Percentiles rank a stretch among this genome's conserved stretches.
Evolutionary conservation across 2,797 vertebrate genomes (phyloP).

Genomic region (Enteromius anoplus): DNA sequence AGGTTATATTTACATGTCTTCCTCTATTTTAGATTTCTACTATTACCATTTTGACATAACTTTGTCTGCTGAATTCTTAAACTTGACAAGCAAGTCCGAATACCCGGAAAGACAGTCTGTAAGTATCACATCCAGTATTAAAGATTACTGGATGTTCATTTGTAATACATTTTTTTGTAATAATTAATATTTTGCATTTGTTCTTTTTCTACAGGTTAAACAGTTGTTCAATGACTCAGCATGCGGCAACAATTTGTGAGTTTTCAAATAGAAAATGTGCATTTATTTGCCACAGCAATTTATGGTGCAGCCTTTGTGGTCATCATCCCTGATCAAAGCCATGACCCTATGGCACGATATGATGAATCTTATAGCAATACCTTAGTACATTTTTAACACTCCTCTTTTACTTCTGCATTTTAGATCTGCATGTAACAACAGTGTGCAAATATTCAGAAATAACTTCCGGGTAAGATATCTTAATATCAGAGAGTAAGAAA

Average conservation of each 20-base stretch:
- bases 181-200: neutral
- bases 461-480: conserved; percentile 31
- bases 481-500: neutral
- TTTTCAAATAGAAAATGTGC: neutral
- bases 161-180: neutral
- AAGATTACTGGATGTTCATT: neutral
- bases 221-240: neutral
- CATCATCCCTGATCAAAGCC: too few species aligned
- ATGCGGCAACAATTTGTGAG: neutral
- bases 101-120: conserved; percentile 49
- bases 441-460: neutral
- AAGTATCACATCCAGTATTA: conserved; percentile 27
- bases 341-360: neutral
- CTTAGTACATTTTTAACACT: neutral
- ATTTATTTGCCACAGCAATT: neutral
- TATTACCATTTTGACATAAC: conserved; percentile 67
- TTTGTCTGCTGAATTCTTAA: neutral
- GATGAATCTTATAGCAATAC: neutral
- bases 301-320: neutral
- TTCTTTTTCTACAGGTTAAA: neutral
- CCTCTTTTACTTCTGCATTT: neutral
- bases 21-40: conserved; percentile 10
- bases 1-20: neutral
- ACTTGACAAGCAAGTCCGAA: fast-evolving
- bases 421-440: conserved; percentile 37